These are phyloP conservation scores for Coregonus suidteri DNA, from an alignment of 2,797 vertebrate genomes.

Conservation along the genomic window DNA sequence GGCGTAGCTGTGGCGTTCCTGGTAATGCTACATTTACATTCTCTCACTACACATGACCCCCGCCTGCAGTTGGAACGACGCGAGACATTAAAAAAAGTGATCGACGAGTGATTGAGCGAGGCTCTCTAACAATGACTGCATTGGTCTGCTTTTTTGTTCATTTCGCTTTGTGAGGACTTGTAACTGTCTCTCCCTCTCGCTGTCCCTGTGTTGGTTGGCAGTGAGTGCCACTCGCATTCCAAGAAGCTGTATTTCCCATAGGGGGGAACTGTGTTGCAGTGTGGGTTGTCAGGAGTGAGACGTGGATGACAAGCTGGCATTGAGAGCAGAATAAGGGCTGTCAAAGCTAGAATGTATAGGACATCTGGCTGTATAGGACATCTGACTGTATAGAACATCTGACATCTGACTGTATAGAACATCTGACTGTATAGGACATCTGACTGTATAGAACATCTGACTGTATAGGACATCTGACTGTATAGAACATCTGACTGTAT, in stretches of 20 bases:
- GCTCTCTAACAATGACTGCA: constrained; percentile 17
- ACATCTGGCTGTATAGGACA: constrained; percentile 25
- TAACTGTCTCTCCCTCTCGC: constrained; percentile 30
- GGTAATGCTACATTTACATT: constrained; percentile 64
- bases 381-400: too few relatives aligned
- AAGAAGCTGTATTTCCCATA: constrained; percentile 67
- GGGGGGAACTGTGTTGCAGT: constrained; percentile 39
- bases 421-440: too few relatives aligned
- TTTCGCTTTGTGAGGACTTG: constrained; percentile 38
- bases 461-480: too few relatives aligned
- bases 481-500: too few relatives aligned
- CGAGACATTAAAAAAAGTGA: constrained; percentile 15
- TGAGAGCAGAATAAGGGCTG: constrained; percentile 66
- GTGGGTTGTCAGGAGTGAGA: constrained; percentile 61
- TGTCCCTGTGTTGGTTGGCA: constrained; percentile 51
- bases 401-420: too few relatives aligned
- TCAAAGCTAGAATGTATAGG: constrained; percentile 59
- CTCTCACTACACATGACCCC: constrained; percentile 45
- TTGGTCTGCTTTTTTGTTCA: constrained; percentile 7
- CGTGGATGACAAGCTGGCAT: constrained; percentile 57
- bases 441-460: too few relatives aligned
- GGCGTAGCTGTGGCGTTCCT: constrained; percentile 47
- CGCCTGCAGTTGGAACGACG: constrained; percentile 22
- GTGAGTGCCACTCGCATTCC: constrained; percentile 61
- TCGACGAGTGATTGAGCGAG: constrained; percentile 62